Conservation (phyloP, 1,140 invertebrate species). For the Temnothorax nylanderi region DNA sequence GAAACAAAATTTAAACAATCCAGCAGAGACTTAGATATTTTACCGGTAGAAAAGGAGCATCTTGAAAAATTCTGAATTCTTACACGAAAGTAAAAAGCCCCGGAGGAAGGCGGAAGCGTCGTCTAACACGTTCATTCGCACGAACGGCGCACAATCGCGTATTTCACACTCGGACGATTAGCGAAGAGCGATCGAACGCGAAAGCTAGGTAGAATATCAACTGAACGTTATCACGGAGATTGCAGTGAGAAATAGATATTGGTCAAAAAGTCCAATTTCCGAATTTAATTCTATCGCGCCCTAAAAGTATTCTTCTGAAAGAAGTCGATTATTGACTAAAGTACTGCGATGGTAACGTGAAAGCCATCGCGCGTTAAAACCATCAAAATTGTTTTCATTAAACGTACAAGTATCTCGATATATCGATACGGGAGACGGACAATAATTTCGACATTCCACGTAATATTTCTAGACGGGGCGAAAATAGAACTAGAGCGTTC, state of each 20-base stretch:
- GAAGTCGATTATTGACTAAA: not conserved
- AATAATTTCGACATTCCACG: conserved; percentile 19
- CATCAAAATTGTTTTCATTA: conserved; percentile 6
- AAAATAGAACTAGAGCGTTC: conserved; percentile 43
- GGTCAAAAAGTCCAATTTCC: conserved; percentile 13
- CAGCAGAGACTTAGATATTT: not conserved
- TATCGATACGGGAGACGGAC: not conserved
- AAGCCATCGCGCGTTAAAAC: not conserved
- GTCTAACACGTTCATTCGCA: conserved; percentile 54
- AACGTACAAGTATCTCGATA: not conserved
- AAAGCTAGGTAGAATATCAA: conserved; percentile 29
- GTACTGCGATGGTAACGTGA: not conserved
- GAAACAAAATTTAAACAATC: not conserved
- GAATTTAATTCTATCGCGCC: conserved; percentile 26
- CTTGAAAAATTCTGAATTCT: conserved; percentile 30
- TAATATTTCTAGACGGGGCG: conserved; percentile 24
- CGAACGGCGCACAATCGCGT: conserved; percentile 49
- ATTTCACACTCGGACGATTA: conserved; percentile 42
- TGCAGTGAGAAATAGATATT: conserved; percentile 29
- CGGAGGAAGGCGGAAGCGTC: conserved; percentile 1
- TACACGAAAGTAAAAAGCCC: conserved; percentile 35
- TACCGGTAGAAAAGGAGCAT: not conserved
- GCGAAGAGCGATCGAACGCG: conserved; percentile 49
- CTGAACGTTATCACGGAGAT: conserved; percentile 27
- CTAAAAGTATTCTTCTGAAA: not conserved